phyloP scores from a whole-genome alignment of 2,797 vertebrate species.

The Eidolon dupreanum region DNA sequence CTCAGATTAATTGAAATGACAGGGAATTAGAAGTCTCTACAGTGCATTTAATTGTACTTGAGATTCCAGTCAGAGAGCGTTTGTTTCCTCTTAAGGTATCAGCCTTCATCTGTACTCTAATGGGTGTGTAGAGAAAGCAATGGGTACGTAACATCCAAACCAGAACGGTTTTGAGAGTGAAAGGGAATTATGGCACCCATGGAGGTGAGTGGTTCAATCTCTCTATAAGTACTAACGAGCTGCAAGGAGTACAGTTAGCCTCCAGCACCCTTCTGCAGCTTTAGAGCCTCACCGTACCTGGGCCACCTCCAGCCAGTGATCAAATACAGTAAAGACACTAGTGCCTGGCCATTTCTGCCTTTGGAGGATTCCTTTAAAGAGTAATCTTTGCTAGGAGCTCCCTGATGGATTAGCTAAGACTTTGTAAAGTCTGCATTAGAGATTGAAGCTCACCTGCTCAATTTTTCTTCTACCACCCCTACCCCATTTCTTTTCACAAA shows the following conservation, averaged over 20 bases:
- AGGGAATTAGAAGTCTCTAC: constrained; percentile 52
- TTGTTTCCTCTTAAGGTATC: background rate
- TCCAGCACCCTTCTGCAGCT: background rate
- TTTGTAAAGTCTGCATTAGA: background rate
- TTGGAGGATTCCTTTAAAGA: background rate
- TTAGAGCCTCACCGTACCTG: background rate
- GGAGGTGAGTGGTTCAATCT: accelerated
- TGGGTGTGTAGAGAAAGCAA: background rate
- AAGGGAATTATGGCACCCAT: accelerated
- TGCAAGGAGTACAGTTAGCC: background rate
- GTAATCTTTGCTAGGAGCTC: background rate
- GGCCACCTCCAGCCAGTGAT: background rate
- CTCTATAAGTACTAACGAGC: background rate
- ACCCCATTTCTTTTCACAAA: background rate
- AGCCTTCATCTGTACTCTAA: background rate
- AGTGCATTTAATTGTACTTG: constrained; percentile 13
- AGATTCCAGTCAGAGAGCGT: background rate
- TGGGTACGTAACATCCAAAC: background rate
- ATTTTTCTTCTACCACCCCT: accelerated
- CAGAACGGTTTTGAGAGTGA: background rate
- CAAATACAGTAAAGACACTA: accelerated
- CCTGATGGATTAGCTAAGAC: background rate
- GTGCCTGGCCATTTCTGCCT: background rate
- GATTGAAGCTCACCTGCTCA: background rate
- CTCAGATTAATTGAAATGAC: constrained; percentile 58